These are phyloP conservation scores for Notolabrus celidotus DNA, from an alignment of 2,797 vertebrate species.

Conservation along the genomic window DNA sequence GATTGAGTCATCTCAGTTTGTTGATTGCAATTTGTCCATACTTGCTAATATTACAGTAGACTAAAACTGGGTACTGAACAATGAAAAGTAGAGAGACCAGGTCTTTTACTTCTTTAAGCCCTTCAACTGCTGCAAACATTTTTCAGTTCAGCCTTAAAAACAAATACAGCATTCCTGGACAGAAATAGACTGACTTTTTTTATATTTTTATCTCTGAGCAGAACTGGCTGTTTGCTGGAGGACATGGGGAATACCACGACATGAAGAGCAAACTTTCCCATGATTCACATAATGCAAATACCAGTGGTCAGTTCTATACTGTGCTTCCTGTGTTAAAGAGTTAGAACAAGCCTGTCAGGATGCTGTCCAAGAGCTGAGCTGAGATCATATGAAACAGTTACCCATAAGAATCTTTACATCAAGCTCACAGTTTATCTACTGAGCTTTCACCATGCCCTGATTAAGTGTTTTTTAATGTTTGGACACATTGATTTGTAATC, in stretches of 20 bases:
- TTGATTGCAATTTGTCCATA: no score
- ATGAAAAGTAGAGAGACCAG: neutral
- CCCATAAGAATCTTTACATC: neutral
- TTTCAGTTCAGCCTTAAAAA: slow-evolving; percentile 41
- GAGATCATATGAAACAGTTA: slow-evolving; percentile 1
- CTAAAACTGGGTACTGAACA: neutral
- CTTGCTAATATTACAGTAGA: no score
- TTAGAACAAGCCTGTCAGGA: slow-evolving; percentile 6
- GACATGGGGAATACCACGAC: slow-evolving; percentile 65
- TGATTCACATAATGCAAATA: slow-evolving; percentile 45
- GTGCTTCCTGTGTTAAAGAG: slow-evolving; percentile 19
- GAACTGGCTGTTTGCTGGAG: slow-evolving; percentile 49
- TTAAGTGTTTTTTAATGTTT: slow-evolving; percentile 27
- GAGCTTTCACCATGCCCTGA: neutral
- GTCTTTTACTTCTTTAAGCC: slow-evolving; percentile 41
- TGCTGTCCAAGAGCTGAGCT: slow-evolving; percentile 1
- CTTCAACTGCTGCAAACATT: slow-evolving; percentile 22
- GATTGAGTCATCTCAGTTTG: no score
- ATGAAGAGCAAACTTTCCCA: slow-evolving; percentile 68
- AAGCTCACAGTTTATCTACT: no score
- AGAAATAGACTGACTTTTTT: slow-evolving; percentile 67
- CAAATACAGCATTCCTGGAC: slow-evolving; percentile 71
- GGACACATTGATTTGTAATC: neutral
- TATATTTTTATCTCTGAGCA: slow-evolving; percentile 42
- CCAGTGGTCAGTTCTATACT: slow-evolving; percentile 14